Base-by-base conservation (phyloP, 2,113 vertebrate species). In the Callopanchax toddi region DNA sequence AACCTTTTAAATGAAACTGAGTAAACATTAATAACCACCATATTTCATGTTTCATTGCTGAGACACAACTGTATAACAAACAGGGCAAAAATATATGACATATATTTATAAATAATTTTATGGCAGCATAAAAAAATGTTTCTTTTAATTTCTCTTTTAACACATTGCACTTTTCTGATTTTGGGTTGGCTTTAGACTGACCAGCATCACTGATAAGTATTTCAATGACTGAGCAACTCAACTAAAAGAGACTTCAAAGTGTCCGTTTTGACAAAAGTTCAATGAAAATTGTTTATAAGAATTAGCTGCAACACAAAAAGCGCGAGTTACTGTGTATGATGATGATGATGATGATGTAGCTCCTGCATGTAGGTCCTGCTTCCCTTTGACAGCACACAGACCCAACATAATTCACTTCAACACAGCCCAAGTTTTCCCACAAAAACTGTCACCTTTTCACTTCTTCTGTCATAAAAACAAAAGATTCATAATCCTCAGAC, bases 291-390 rank as follows among this genome's bases (percentile, higher is more conserved):
- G 23, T 60, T 57, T 37, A 60, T 56, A 22, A 62, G 34, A 67
- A 68, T 73, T 71, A 62, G 53, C 40, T 60, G 63, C 53, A 72
- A 73, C 72, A 73, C 58, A 83, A 73, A 78, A 52, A n/a, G 67
- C 80, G 81, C n/a, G 17, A n/a, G 17, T 51, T 29, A 51, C 11
- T 29, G n/a, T n/a, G n/a, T n/a, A n/a, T n/a, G n/a, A 4, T 32
- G 8, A 32, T 4, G 29, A 32, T 32, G 8, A 8, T 32, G 8
- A 4, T 32, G 36, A 37, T 36, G 37, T 51, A 36, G 44, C 59
- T 61, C 71, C 29, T 69, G 70, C 21, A 52, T 45, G 62, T 73
- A 13, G 49, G 29, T 10, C 39, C 23, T 69, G 71, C 45, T 67
- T 49, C 58, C 48, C 7, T 59, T 68, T n/a, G 66, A 76, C 60